Evolutionary conservation across 1,140 invertebrate species (phyloP), one percentile per base, ranked within the genome.

Genomic region (Calliphora vicina): DNA sequence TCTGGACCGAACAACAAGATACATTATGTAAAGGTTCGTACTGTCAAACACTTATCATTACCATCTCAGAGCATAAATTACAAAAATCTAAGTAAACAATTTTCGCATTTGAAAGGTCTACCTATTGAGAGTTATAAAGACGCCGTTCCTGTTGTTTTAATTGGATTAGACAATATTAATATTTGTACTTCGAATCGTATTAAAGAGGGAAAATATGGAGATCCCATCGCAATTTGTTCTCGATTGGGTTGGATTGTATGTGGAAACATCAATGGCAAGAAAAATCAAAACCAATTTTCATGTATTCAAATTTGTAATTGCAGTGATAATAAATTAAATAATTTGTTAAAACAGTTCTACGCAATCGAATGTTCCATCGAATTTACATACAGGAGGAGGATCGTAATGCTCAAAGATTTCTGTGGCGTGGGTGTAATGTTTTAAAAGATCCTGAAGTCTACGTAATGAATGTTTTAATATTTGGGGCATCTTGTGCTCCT

Each of bases 331-430:
- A n/a, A n/a, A n/a, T n/a, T n/a, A n/a, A n/a, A n/a, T n/a, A n/a
- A n/a, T n/a, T n/a, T n/a, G n/a, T n/a, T 91, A 3, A 23, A 80
- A 6, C 90, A 91, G 10, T n/a, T n/a, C n/a, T n/a, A n/a, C n/a
- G n/a, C n/a, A n/a, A n/a, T n/a, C n/a, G n/a, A n/a, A 91, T 91
- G 89, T 91, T 91, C 27, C 71, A 73, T 8, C 78, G 61, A 71
- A 73, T 67, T 57, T 85, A 3, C 35, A 85, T 91, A 6, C 10
- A 83, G 17, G 0, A 73, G 8, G 83, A 85, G 27, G 87, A 88
- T 29, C 83, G 85, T n/a, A 73, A 82, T 15, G 84, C 83, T 0
- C 87, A 89, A 57, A 80, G 84, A 4, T 90, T 88, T 71, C 82
- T 90, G 25, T 89, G 86, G 88, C 23, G 89, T 1, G 17, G 45